These are phyloP conservation scores for Lerema accius DNA, from an alignment of 1,140 invertebrate species.

Conservation along the genomic window DNA sequence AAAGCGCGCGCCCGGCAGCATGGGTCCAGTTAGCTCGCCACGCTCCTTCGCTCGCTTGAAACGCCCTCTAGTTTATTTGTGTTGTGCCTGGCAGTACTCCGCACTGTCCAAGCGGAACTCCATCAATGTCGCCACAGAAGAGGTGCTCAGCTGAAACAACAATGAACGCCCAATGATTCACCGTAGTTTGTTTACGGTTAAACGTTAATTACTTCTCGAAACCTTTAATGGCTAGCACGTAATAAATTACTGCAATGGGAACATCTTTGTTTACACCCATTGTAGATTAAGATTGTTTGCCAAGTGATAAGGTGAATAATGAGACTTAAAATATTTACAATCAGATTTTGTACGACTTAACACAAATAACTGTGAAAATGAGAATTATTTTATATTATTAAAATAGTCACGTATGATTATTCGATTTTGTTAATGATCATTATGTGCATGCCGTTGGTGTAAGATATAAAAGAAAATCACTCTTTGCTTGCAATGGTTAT, in stretches of 20 bases:
- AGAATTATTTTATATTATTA: not conserved
- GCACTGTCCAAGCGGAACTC: slow-evolving; percentile 98
- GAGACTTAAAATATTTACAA: too few species aligned
- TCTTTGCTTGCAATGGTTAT: too few species aligned
- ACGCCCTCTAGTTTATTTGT: slow-evolving; percentile 90
- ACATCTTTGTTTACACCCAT: not conserved
- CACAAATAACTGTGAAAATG: not conserved
- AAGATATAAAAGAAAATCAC: not conserved
- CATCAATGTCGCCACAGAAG: slow-evolving; percentile 93
- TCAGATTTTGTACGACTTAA: not conserved
- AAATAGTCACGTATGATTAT: not conserved
- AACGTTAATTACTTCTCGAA: slow-evolving; percentile 18
- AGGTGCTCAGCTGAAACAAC: slow-evolving; percentile 79
- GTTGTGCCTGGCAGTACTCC: slow-evolving; percentile 98
- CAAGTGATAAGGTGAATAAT: slow-evolving; percentile 3
- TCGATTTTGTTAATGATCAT: not conserved
- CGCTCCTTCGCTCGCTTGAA: slow-evolving; percentile 55
- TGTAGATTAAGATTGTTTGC: not conserved
- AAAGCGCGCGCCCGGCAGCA: slow-evolving; percentile 65
- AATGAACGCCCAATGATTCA: slow-evolving; percentile 23
- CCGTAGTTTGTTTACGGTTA: slow-evolving; percentile 24
- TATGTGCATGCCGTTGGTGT: not conserved
- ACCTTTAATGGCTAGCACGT: not conserved
- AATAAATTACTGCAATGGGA: slow-evolving; percentile 2
- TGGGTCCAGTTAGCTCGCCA: slow-evolving; percentile 58